Percentiles rank a stretch among this genome's conserved stretches.
Conservation (phyloP, 1,140 invertebrate species). For the Aporrectodea caliginosa region DNA sequence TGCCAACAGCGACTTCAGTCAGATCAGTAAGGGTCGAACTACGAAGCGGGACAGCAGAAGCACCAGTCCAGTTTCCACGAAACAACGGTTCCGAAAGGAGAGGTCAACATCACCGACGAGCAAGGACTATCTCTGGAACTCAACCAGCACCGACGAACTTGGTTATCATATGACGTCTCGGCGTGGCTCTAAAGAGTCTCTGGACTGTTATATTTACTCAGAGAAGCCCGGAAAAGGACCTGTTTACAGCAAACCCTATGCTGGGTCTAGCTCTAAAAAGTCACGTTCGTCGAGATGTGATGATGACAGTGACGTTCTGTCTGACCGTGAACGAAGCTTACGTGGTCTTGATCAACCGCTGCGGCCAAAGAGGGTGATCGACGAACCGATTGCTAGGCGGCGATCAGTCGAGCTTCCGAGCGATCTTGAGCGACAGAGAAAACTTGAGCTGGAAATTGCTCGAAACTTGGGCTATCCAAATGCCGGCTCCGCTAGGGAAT, state of each 20-base stretch:
- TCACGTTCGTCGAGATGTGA: neutral
- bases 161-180: constrained; percentile 4
- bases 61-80: constrained; percentile 16
- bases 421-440: neutral
- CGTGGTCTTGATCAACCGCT: neutral
- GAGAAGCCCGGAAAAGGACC: neutral
- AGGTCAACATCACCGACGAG: constrained; percentile 41
- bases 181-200: neutral
- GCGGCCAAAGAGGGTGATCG: neutral
- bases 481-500: neutral
- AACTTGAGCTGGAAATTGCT: neutral
- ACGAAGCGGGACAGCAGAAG: constrained; percentile 17
- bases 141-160: constrained; percentile 10
- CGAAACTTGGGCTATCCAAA: neutral
- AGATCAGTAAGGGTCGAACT: neutral
- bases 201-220: neutral
- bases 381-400: neutral
- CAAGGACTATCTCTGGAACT: constrained; percentile 31
- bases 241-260: neutral
- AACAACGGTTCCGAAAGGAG: constrained; percentile 32
- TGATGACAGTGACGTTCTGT: neutral
- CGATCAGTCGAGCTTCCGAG: neutral
- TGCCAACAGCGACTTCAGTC: constrained; percentile 17
- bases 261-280: neutral
- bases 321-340: neutral